Evolutionary conservation across 2,888 invertebrate genomes (phyloP).

Genomic region (Fragum fragum): DNA sequence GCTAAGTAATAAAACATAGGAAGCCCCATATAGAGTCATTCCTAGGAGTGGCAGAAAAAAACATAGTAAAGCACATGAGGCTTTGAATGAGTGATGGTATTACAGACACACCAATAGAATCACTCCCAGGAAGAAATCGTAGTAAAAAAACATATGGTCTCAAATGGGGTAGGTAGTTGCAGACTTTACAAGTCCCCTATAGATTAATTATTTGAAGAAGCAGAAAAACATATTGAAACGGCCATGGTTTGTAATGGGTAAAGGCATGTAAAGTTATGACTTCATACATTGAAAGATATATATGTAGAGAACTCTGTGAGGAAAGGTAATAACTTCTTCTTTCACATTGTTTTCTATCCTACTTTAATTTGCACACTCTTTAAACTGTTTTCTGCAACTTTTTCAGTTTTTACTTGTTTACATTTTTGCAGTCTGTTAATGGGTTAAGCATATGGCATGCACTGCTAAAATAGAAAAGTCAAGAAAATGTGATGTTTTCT

Average conservation of each 20-base stretch:
- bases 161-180: slow-evolving; percentile 82
- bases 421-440: too few relatives aligned
- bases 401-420: too few relatives aligned
- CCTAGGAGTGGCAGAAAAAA: slow-evolving; percentile 86
- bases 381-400: too few relatives aligned
- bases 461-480: too few relatives aligned
- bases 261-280: too few relatives aligned
- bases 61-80: slow-evolving; percentile 84
- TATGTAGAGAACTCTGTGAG: too few relatives aligned
- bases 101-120: slow-evolving; percentile 83
- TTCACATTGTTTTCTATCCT: too few relatives aligned
- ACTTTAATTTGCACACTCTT: too few relatives aligned
- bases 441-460: too few relatives aligned
- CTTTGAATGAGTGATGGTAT: slow-evolving; percentile 6
- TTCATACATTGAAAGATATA: too few relatives aligned
- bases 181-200: slow-evolving; percentile 83
- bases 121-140: slow-evolving; percentile 87
- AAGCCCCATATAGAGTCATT: slow-evolving; percentile 84
- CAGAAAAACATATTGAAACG: slow-evolving; percentile 87
- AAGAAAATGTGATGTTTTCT: too few relatives aligned
- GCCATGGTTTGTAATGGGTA: slow-evolving; percentile 83
- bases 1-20: slow-evolving; percentile 66
- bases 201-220: slow-evolving; percentile 85
- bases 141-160: slow-evolving; percentile 76
- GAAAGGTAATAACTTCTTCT: too few relatives aligned